Evolutionary conservation across 2,888 invertebrate genomes (phyloP).

Genomic region (Synergus itoensis): DNA sequence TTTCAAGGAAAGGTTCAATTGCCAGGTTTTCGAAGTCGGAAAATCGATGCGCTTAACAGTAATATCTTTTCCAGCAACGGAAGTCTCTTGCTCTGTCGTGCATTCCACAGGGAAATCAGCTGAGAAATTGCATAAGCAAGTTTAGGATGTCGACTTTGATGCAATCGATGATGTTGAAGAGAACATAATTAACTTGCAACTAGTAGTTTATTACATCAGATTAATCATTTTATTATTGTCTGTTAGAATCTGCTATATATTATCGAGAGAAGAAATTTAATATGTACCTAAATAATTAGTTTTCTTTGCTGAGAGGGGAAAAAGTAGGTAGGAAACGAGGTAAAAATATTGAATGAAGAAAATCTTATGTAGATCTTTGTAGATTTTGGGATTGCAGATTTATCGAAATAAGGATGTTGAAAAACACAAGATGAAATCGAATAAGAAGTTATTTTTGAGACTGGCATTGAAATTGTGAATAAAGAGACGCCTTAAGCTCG

Average conservation of each 20-base stretch:
- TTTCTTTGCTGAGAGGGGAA: too few relatives aligned
- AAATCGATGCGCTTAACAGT: background rate
- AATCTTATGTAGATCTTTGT: background rate
- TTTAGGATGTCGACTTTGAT: slow-evolving; percentile 50
- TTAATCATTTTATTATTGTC: background rate
- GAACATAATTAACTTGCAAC: background rate
- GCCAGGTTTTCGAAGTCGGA: slow-evolving; percentile 18
- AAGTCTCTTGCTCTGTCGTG: slow-evolving; percentile 52
- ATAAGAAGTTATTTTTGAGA: background rate
- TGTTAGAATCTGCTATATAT: too few relatives aligned
- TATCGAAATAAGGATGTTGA: background rate
- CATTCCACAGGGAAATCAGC: slow-evolving; percentile 60
- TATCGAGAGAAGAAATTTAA: background rate
- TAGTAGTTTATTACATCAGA: background rate
- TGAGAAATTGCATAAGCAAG: slow-evolving; percentile 58
- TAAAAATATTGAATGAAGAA: too few relatives aligned
- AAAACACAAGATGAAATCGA: background rate
- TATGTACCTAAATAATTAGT: too few relatives aligned
- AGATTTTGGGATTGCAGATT: background rate
- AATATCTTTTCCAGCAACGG: slow-evolving; percentile 27
- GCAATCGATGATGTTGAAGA: slow-evolving; percentile 27
- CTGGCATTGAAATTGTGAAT: background rate
- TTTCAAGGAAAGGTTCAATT: slow-evolving; percentile 29
- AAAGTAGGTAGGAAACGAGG: background rate
- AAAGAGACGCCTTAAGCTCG: background rate